phyloP scores from a whole-genome alignment of 1,140 invertebrate species.

The Ephestia elutella region DNA sequence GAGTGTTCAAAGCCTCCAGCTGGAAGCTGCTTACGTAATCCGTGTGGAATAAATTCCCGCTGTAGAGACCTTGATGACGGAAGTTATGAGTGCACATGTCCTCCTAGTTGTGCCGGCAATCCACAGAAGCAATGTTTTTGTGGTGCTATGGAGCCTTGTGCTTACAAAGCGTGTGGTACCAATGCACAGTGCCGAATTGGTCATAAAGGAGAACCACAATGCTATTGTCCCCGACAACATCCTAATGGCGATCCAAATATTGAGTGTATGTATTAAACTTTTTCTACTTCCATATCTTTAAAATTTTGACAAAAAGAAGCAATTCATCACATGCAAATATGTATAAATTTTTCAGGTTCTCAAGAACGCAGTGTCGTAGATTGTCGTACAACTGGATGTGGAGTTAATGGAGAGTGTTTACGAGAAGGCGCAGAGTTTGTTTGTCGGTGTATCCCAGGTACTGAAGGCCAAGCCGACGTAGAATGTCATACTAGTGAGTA shows the following conservation, averaged over 20 bases:
- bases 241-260: constrained; percentile 89
- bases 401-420: constrained; percentile 86
- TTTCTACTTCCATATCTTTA: background rate
- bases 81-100: constrained; percentile 85
- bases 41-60: constrained; percentile 88
- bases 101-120: constrained; percentile 86
- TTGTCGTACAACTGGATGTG: constrained; percentile 88
- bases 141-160: constrained; percentile 80
- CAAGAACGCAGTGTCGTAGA: constrained; percentile 80
- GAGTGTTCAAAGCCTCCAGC: constrained; percentile 81
- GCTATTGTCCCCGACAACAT: constrained; percentile 87
- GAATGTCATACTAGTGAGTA: constrained; percentile 88
- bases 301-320: too few species aligned
- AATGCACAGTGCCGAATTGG: constrained; percentile 86
- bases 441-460: constrained; percentile 86
- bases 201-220: constrained; percentile 79
- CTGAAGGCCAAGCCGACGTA: constrained; percentile 81
- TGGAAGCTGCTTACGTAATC: constrained; percentile 83
- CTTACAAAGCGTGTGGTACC: constrained; percentile 83
- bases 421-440: constrained; percentile 85
- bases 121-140: constrained; percentile 86
- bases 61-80: constrained; percentile 84
- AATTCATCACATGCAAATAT: too few species aligned
- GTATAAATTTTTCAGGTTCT: constrained; percentile 73
- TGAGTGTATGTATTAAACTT: constrained; percentile 81